A percentile compares a stretch with the other conserved stretches of the same genome.
Evolutionary conservation across 2,888 invertebrate genomes (phyloP).

Genomic region (Hyposoter dolosus): DNA sequence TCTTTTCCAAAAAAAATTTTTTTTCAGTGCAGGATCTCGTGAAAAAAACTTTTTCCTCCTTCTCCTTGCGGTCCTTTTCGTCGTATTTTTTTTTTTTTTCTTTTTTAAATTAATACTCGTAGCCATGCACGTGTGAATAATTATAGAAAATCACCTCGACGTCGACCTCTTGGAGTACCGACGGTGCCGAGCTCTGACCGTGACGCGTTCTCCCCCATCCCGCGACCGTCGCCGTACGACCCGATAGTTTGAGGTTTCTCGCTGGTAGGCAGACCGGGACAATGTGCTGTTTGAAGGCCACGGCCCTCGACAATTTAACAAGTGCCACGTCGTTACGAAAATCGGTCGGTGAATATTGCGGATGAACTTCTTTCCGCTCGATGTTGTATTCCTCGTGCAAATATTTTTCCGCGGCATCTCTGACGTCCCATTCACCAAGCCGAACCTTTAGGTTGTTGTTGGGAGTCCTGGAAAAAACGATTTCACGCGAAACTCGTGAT

Average conservation of each 20-base stretch:
- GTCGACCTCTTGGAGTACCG: slow-evolving; percentile 93
- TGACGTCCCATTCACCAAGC: slow-evolving; percentile 96
- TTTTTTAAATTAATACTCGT: neutral
- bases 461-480: slow-evolving; percentile 88
- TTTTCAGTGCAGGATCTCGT: too few species aligned
- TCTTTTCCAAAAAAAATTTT: too few species aligned
- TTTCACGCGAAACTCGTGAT: neutral
- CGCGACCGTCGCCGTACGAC: slow-evolving; percentile 95
- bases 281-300: slow-evolving; percentile 96
- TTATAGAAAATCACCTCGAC: slow-evolving; percentile 87
- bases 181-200: slow-evolving; percentile 94
- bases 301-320: slow-evolving; percentile 92
- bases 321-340: slow-evolving; percentile 96
- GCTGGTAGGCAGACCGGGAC: slow-evolving; percentile 96
- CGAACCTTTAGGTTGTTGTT: slow-evolving; percentile 95
- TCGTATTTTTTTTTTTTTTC: neutral
- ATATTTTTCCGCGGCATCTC: slow-evolving; percentile 92
- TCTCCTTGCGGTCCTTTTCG: neutral
- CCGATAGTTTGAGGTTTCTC: slow-evolving; percentile 91
- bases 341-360: slow-evolving; percentile 95
- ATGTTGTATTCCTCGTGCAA: slow-evolving; percentile 95
- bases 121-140: neutral
- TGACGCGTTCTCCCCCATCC: slow-evolving; percentile 97
- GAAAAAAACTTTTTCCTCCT: neutral
- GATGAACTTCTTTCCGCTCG: slow-evolving; percentile 95